A percentile compares a stretch with the other conserved stretches of the same genome.
Evolutionary conservation across 2,113 vertebrate genomes (phyloP).

Genomic region (Eudorcas thomsonii): DNA sequence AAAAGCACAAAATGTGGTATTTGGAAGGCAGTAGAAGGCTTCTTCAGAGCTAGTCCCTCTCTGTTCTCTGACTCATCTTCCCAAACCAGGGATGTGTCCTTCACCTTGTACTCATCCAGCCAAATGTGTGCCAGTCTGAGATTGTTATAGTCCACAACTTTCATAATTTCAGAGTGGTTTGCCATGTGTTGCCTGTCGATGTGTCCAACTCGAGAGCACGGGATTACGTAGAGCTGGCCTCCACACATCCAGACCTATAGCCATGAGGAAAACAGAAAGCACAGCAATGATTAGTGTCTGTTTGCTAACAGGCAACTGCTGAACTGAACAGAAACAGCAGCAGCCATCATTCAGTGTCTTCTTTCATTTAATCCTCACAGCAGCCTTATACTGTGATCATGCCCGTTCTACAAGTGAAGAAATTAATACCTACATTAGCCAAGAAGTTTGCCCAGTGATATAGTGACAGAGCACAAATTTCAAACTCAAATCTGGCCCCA

Average conservation of each 20-base stretch:
- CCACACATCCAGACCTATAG: slow-evolving; percentile 98
- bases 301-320: neutral
- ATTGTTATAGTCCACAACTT: slow-evolving; percentile 89
- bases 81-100: fast-evolving
- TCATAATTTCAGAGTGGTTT: slow-evolving; percentile 79
- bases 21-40: neutral
- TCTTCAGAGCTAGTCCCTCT: neutral
- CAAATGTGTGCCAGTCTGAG: slow-evolving; percentile 91
- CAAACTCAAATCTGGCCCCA: neutral
- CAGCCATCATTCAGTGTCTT: neutral
- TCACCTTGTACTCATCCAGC: slow-evolving; percentile 97
- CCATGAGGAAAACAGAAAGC: neutral
- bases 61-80: fast-evolving
- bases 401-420: neutral
- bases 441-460: neutral
- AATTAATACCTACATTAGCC: neutral
- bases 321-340: neutral
- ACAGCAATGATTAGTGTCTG: no score
- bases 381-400: neutral
- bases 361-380: neutral
- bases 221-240: slow-evolving; percentile 90
- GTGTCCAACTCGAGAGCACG: slow-evolving; percentile 95
- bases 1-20: no score
- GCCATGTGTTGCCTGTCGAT: slow-evolving; percentile 83
- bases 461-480: neutral